phyloP scores from a whole-genome alignment of 2,797 vertebrate species.

The Platyrinchus mystaceus region DNA sequence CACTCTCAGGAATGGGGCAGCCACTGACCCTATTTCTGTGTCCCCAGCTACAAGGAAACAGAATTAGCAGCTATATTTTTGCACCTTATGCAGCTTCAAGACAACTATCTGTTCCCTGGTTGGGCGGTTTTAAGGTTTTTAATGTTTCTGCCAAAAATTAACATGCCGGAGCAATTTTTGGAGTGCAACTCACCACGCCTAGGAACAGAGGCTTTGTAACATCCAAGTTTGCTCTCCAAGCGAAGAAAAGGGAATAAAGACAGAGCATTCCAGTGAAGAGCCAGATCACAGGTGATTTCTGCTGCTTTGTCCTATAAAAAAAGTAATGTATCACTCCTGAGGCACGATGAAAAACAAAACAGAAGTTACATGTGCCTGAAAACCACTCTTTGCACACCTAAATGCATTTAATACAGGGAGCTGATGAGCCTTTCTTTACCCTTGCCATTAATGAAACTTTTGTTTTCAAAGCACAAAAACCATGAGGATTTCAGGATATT shows the following conservation, averaged over 20 bases:
- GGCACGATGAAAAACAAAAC: not conserved
- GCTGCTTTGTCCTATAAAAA: conserved; percentile 70
- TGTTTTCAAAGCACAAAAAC: not conserved
- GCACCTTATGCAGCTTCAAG: not conserved
- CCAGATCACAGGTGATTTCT: conserved; percentile 77
- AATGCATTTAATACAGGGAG: not conserved
- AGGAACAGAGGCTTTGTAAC: conserved; percentile 90
- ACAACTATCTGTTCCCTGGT: not conserved
- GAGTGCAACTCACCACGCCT: conserved; percentile 85
- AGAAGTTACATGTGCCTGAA: not conserved
- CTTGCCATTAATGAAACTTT: not conserved
- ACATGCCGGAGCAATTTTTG: accelerated
- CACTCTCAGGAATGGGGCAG: not conserved
- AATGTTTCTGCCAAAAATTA: not conserved
- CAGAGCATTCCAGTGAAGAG: conserved; percentile 85
- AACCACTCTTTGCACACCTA: not conserved
- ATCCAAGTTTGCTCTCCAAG: conserved; percentile 97
- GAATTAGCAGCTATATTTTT: not conserved
- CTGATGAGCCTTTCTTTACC: not conserved
- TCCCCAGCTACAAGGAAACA: not conserved
- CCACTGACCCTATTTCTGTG: not conserved
- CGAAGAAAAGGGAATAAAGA: conserved; percentile 92
- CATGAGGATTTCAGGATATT: not conserved
- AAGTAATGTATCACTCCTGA: not conserved
- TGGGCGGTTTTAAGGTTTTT: not conserved